Base-by-base conservation (phyloP, 2,797 vertebrate species). In the Monodelphis domestica region DNA sequence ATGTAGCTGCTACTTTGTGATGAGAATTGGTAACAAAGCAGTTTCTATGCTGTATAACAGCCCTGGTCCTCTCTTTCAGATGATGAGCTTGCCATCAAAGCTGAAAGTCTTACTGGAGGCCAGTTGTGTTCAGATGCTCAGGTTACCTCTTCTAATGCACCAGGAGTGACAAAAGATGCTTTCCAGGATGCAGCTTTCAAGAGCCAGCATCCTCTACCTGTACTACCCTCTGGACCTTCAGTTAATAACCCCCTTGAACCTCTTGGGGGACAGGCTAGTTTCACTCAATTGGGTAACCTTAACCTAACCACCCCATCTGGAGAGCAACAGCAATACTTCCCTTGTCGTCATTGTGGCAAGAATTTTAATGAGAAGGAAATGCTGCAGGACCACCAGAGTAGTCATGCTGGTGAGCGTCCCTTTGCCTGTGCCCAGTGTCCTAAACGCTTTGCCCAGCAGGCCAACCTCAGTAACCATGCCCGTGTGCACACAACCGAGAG, bases 291-390 rank as follows among this genome's bases (percentile, higher is more conserved):
- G 93, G 97, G 96, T 9, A 97, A 92, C 95, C 97, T 96, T 78
- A 94, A 97, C 0, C 96, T 94, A 9, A 97, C 93, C 0, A 94
- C 90, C 12, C 95, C 59, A 11, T 57, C 90, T 0, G 92, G 89
- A 51, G 97, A 97, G 57, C 95, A 97, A 90, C 24, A 98, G 14
- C 97, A 97, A 56, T 57, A 97, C 0, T 98, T 98, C 95, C 98
- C 98, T 4, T 98, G 98, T 96, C 98, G 98, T 0, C 98, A 98
- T 51, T 98, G 98, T 0, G 98, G 98, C 91, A 96, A 98, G 96
- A 98, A 95, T 96, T 98, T 98, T 93, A 92, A 96, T 95, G 98
- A 98, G 93, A 98, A 99, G 95, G 98, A 99, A 94, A 98, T 99
- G 53, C 98, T 98, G 0, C 92, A 97, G 54, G 56, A 56, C 45